Evolutionary conservation across 2,888 invertebrate species (phyloP).

Genomic region (Protophormia terraenovae): DNA sequence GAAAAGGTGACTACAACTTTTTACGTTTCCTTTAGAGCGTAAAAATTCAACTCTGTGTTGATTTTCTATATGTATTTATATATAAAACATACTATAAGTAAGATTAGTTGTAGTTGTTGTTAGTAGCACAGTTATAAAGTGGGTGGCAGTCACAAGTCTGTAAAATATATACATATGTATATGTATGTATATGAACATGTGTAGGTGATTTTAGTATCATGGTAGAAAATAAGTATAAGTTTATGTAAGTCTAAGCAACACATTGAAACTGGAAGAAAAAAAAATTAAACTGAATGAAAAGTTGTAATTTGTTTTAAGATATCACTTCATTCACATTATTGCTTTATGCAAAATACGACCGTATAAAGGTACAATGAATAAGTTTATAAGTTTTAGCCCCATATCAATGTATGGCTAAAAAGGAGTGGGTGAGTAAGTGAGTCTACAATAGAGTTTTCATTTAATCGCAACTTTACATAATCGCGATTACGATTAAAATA

Average conservation of each 20-base stretch:
- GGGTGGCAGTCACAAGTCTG: neutral
- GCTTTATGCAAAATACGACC: conserved; percentile 29
- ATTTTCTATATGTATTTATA: neutral
- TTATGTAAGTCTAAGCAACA: neutral
- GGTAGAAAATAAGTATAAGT: neutral
- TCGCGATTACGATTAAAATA: too few species aligned
- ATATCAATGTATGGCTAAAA: neutral
- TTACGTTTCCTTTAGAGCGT: conserved; percentile 20
- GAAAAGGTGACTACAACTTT: conserved; percentile 32
- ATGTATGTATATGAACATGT: neutral
- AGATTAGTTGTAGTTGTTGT: neutral
- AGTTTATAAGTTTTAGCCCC: neutral
- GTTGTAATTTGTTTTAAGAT: conserved; percentile 56
- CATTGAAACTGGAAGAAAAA: neutral
- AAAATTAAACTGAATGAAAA: conserved; percentile 16
- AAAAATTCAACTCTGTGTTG: conserved; percentile 38
- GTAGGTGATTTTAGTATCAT: conserved; percentile 6
- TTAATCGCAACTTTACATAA: too few species aligned
- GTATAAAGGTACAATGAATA: neutral
- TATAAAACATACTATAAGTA: neutral
- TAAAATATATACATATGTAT: neutral
- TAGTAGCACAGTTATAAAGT: neutral
- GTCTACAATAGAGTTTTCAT: too few species aligned
- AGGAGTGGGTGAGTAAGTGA: neutral
- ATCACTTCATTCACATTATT: conserved; percentile 53